Percentiles rank a stretch among this genome's conserved stretches.
Conservation (phyloP, 1,140 invertebrate species). For the Dendrolimus punctatus region DNA sequence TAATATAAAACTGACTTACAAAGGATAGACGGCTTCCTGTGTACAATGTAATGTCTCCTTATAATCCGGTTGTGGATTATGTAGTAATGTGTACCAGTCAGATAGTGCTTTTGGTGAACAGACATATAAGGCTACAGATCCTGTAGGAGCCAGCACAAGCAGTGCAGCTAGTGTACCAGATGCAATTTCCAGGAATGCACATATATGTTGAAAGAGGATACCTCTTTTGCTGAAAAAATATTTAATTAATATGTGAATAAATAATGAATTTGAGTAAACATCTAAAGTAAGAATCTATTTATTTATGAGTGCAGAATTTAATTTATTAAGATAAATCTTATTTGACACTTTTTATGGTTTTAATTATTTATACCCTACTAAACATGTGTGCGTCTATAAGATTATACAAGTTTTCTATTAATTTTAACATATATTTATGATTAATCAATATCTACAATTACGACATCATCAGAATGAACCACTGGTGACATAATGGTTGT, state of each 20-base stretch:
- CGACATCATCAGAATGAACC: no score
- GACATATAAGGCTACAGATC: conserved; percentile 81
- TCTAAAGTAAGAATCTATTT: no score
- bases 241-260: not conserved
- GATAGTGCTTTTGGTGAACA: conserved; percentile 85
- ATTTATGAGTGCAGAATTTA: no score
- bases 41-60: conserved; percentile 92
- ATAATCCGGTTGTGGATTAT: conserved; percentile 95
- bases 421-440: no score
- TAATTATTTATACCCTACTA: no score
- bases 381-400: no score
- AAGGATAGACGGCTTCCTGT: conserved; percentile 96
- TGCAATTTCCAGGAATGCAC: conserved; percentile 86
- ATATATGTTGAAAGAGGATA: conserved; percentile 78
- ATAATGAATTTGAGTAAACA: conserved; percentile 2
- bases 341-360: no score
- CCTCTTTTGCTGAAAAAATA: conserved; percentile 40
- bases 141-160: conserved; percentile 83
- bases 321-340: no score
- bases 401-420: no score
- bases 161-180: conserved; percentile 83
- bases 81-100: conserved; percentile 96
- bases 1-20: conserved; percentile 78
- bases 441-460: no score
- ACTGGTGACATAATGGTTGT: no score